Percentiles rank a stretch among this genome's conserved stretches.
phyloP scores from a whole-genome alignment of 2,113 vertebrate genomes.

The Orthonyx spaldingii region DNA sequence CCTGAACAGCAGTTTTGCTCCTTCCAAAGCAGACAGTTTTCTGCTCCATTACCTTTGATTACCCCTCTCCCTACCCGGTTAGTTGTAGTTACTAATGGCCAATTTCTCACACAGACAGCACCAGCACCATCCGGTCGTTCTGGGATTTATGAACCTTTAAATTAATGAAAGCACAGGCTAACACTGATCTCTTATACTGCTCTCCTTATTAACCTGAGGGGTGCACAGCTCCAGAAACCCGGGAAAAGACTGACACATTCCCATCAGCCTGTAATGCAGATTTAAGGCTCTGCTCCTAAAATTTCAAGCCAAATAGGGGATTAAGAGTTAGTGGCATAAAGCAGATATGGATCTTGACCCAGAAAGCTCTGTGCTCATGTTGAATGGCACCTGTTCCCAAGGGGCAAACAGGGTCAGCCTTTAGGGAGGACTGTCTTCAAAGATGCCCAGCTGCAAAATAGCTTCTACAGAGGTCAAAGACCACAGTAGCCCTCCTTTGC shows the following conservation, averaged over 20 bases:
- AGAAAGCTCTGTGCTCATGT: neutral
- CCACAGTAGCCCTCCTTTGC: neutral
- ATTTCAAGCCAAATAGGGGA: neutral
- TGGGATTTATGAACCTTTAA: constrained; percentile 39
- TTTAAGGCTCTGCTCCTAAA: constrained; percentile 9
- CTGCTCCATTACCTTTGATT: constrained; percentile 59
- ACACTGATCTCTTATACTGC: neutral
- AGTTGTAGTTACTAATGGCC: constrained; percentile 32
- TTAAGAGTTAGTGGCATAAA: neutral
- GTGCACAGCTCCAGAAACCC: neutral
- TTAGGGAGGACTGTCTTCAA: neutral
- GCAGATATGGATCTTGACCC: neutral
- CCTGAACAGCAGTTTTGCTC: constrained; percentile 7
- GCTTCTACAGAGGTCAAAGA: neutral
- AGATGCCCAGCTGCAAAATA: neutral
- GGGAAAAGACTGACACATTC: neutral
- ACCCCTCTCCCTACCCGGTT: constrained; percentile 14
- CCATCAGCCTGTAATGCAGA: neutral
- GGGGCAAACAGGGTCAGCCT: neutral
- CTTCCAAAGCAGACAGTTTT: constrained; percentile 45
- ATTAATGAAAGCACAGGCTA: constrained; percentile 37
- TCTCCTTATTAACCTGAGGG: neutral
- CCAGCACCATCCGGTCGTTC: neutral
- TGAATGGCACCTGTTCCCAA: neutral
- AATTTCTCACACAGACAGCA: constrained; percentile 19